Percentiles rank a stretch among this genome's conserved stretches.
These are phyloP conservation scores for Siniperca scherzeri DNA, from an alignment of 2,797 vertebrate species.

Conservation along the genomic window DNA sequence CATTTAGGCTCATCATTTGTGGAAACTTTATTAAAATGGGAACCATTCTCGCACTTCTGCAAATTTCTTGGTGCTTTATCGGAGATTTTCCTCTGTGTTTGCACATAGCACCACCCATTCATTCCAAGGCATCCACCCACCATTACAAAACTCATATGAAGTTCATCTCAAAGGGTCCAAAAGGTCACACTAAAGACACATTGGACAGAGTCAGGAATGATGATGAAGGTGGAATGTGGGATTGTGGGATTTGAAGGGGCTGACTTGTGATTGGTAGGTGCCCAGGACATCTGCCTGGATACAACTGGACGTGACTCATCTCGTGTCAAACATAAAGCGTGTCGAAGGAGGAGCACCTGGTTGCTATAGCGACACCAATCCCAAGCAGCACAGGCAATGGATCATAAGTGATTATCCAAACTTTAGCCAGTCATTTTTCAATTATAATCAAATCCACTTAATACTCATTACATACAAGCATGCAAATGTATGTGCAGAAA, in stretches of 20 bases:
- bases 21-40: background rate
- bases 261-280: conserved; percentile 72
- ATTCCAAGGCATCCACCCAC: background rate
- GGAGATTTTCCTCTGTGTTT: background rate
- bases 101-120: background rate
- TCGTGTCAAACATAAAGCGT: conserved; percentile 59
- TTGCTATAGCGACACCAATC: conserved; percentile 70
- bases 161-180: conserved; percentile 17
- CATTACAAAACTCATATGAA: background rate
- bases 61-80: background rate
- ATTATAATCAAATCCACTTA: conserved; percentile 69
- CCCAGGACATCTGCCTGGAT: conserved; percentile 31
- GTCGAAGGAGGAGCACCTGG: conserved; percentile 48
- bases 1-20: no score
- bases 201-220: conserved; percentile 40
- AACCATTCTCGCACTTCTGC: background rate
- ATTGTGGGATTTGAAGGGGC: conserved; percentile 65
- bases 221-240: conserved; percentile 71
- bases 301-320: conserved; percentile 23
- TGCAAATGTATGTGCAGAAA: conserved; percentile 1
- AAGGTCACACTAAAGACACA: conserved; percentile 60
- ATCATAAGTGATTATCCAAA: conserved; percentile 76
- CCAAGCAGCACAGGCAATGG: conserved; percentile 48
- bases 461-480: conserved; percentile 36
- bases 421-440: conserved; percentile 72